Evolutionary conservation across 2,888 invertebrate genomes (phyloP).

Genomic region (Tenthredo amoena): DNA sequence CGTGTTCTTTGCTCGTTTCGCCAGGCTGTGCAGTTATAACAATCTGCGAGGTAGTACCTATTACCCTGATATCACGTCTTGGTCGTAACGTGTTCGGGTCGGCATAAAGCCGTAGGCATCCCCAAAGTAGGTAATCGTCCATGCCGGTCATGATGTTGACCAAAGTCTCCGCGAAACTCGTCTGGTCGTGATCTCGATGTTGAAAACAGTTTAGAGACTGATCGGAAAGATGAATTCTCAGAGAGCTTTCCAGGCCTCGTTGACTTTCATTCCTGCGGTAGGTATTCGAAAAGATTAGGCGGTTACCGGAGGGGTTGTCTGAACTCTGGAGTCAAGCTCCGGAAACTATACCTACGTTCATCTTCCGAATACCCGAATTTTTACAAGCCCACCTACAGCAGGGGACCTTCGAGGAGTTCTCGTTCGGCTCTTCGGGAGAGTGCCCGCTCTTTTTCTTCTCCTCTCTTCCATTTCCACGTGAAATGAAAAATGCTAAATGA

Average conservation of each 20-base stretch:
- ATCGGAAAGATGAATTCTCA: background rate
- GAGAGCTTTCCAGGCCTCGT: background rate
- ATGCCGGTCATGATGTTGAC: conserved; percentile 17
- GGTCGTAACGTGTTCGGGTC: conserved; percentile 18
- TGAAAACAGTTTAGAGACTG: background rate
- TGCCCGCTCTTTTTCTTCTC: background rate
- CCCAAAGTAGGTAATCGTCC: background rate
- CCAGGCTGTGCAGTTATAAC: background rate
- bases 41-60: background rate
- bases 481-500: background rate
- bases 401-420: background rate
- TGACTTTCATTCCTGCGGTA: background rate
- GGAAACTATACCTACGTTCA: background rate
- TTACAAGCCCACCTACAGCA: background rate
- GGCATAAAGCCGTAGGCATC: conserved; percentile 2
- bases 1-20: background rate
- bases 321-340: no score
- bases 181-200: background rate
- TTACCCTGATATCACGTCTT: background rate
- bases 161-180: background rate
- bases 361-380: background rate
- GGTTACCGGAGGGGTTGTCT: background rate
- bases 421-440: background rate
- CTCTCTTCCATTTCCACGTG: background rate
- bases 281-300: background rate